phyloP scores from a whole-genome alignment of 2,113 vertebrate species.

The Cavia porcellus region DNA sequence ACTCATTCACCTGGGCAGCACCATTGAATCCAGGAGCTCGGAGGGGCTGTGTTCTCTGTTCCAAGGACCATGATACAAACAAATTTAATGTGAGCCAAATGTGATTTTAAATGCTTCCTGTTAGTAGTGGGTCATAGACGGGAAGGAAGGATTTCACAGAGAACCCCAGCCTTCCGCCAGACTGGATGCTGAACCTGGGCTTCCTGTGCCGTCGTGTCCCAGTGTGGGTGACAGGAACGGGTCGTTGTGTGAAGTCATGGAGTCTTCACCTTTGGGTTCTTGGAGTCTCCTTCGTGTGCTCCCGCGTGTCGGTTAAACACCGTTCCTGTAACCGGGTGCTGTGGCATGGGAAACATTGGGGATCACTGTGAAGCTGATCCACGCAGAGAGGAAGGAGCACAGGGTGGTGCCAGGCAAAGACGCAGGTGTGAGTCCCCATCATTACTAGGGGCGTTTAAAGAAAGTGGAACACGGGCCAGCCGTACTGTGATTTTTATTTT shows the following conservation, averaged over 20 bases:
- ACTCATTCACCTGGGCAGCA: neutral
- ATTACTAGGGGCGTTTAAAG: neutral
- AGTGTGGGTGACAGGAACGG: neutral
- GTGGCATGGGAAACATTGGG: neutral
- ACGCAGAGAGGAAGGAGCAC: neutral
- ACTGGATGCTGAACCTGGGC: neutral
- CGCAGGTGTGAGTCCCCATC: neutral
- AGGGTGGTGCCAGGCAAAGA: neutral
- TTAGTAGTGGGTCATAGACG: neutral
- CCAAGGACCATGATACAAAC: neutral
- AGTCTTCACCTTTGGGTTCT: neutral
- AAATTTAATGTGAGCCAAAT: neutral
- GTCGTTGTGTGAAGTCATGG: neutral
- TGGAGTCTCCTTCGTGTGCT: neutral
- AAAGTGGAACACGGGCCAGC: neutral
- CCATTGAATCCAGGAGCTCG: neutral
- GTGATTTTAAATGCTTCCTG: neutral
- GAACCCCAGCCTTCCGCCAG: neutral
- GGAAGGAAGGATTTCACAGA: conserved; percentile 26
- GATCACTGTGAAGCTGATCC: neutral
- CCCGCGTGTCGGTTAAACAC: neutral
- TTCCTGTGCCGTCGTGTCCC: neutral
- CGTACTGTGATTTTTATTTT: neutral
- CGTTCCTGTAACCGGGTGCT: neutral
- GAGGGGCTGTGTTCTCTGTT: neutral